Conservation (phyloP, 2,797 vertebrate species). For the Peromyscus nudipes region DNA sequence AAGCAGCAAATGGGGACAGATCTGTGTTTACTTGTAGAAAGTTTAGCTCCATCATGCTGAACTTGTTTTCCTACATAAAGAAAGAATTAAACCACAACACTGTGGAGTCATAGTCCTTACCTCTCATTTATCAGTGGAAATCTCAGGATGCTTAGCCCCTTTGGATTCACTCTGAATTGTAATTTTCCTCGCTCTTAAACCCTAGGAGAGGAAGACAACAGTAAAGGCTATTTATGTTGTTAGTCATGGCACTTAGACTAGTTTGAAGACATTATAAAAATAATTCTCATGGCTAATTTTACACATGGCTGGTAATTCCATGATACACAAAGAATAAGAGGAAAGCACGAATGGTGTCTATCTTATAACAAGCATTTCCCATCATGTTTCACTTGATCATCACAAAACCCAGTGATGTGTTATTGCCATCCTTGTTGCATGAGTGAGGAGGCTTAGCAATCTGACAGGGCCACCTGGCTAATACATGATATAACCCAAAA, state of each 20-base stretch:
- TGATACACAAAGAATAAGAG: neutral
- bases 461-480: neutral
- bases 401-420: neutral
- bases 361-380: neutral
- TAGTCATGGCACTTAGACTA: neutral
- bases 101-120: neutral
- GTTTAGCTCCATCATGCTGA: neutral
- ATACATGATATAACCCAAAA: neutral
- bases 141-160: neutral
- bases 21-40: constrained; percentile 9
- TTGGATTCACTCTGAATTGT: neutral
- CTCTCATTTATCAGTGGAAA: constrained; percentile 35
- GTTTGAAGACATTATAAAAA: neutral
- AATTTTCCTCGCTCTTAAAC: constrained; percentile 47
- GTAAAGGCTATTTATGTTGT: constrained; percentile 1
- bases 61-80: constrained; percentile 21
- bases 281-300: constrained; percentile 28
- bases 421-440: neutral
- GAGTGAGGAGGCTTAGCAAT: neutral
- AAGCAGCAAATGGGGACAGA: neutral
- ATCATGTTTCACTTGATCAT: neutral
- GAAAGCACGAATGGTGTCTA: neutral
- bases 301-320: neutral
- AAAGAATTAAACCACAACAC: constrained; percentile 28
- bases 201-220: neutral